Evolutionary conservation across 2,113 vertebrate species (phyloP).

Genomic region (Cnemophilus loriae): DNA sequence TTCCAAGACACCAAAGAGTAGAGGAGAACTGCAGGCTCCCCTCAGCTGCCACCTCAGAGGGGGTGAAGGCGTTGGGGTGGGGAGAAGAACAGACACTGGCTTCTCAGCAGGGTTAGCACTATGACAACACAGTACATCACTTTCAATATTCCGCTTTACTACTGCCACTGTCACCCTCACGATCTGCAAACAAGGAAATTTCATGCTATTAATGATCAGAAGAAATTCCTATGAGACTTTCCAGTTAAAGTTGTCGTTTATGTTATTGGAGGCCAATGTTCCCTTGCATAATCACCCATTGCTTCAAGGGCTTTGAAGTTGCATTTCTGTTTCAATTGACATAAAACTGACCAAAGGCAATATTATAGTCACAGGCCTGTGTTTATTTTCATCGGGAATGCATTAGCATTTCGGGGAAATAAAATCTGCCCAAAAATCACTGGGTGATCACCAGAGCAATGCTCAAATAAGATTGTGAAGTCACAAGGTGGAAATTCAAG

Average conservation of each 20-base stretch:
- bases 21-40: neutral
- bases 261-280: neutral
- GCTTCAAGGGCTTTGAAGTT: neutral
- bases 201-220: slow-evolving; percentile 3
- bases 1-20: neutral
- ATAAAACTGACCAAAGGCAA: neutral
- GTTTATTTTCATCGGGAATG: neutral
- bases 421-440: neutral
- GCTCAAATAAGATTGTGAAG: neutral
- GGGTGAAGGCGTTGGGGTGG: rapidly evolving
- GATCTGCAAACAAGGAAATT: slow-evolving; percentile 18
- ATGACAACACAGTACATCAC: neutral
- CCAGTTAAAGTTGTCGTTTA: neutral
- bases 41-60: neutral
- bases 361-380: neutral
- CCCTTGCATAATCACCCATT: neutral
- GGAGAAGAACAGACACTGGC: neutral
- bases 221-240: neutral
- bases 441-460: neutral
- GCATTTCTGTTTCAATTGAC: neutral
- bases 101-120: neutral
- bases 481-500: neutral
- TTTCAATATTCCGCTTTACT: neutral
- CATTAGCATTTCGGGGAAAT: neutral
- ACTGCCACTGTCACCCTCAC: neutral